Base-by-base conservation (phyloP, 2,888 invertebrate genomes). In the Stictocephala bisonia region DNA sequence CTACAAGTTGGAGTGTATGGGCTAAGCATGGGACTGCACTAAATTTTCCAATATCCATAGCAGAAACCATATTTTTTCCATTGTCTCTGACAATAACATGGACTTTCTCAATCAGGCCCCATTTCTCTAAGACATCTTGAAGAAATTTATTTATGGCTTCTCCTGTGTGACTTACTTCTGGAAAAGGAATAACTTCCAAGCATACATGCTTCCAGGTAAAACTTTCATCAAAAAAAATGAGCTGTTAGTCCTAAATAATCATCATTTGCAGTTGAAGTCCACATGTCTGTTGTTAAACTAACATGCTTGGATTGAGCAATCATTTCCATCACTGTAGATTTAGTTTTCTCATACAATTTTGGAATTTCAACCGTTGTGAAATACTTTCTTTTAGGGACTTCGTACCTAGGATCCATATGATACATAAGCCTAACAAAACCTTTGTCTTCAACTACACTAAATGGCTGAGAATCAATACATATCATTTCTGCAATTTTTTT, bases 151-250 rank as follows among this genome's bases (percentile, higher is more conserved):
- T 29, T 6, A 64, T 64, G 2, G 40, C 40, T 13, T 64, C 41
- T 3, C 35, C 64, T 9, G 64, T 31, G 15, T 64, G 64, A n/a
- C 18, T 18, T 2, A 64, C n/a, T 41, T 64, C 64, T 2, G 41
- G 64, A n/a, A 64, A 41, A 9, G 64, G 64, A 22, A 64, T 64
- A 20, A 29, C 31, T 64, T 64, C 64, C 3, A 64, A 18, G 41
- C 20, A 64, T 4, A 64, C 15, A 24, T 64, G 64, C 13, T 64
- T 35, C 64, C 64, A 64, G n/a, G n/a, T n/a, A n/a, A n/a, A n/a
- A n/a, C n/a, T n/a, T 1, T 64, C 40, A 22, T n/a, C 15, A 1
- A 41, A 7, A n/a, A 40, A 64, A 41, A 22, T 24, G 44, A 13
- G 22, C 13, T 4, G 64, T 41, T 26, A 64, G 9, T n/a, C 41